These are phyloP conservation scores for Pomatorhinus ruficollis DNA, from an alignment of 2,113 vertebrate genomes.

Conservation along the genomic window DNA sequence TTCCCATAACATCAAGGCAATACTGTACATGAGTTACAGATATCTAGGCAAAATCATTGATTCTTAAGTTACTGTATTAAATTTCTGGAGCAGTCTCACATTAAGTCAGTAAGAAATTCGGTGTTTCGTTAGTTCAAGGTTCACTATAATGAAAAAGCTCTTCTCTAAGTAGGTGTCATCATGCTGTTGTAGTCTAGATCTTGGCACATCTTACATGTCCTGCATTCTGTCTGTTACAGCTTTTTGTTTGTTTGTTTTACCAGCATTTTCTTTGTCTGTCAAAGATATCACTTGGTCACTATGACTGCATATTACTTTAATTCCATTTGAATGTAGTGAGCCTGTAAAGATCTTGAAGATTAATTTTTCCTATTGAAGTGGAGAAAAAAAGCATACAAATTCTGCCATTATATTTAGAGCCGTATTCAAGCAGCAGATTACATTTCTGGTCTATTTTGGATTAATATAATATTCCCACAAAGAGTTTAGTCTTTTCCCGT, in stretches of 20 bases:
- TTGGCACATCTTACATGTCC: background rate
- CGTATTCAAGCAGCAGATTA: background rate
- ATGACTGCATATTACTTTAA: background rate
- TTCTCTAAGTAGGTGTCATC: background rate
- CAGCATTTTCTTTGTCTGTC: background rate
- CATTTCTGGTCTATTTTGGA: conserved; percentile 19
- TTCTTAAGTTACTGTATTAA: background rate
- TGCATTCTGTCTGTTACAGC: background rate
- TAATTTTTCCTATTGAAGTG: background rate
- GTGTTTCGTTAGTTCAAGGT: background rate
- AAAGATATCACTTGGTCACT: background rate
- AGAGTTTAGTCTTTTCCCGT: conserved; percentile 36
- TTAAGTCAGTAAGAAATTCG: background rate
- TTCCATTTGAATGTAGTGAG: background rate
- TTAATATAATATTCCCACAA: background rate
- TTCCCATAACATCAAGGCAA: background rate
- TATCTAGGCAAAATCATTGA: background rate
- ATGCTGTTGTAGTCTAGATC: background rate
- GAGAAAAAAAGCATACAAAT: background rate
- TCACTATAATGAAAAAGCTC: background rate
- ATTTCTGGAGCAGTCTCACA: background rate
- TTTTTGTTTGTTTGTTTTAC: background rate
- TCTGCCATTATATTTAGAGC: background rate
- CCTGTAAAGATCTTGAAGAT: background rate
- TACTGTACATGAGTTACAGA: background rate